A percentile compares a stretch with the other conserved stretches of the same genome.
Evolutionary conservation across 1,140 invertebrate genomes (phyloP).

Genomic region (Meloidogyne exigua): DNA sequence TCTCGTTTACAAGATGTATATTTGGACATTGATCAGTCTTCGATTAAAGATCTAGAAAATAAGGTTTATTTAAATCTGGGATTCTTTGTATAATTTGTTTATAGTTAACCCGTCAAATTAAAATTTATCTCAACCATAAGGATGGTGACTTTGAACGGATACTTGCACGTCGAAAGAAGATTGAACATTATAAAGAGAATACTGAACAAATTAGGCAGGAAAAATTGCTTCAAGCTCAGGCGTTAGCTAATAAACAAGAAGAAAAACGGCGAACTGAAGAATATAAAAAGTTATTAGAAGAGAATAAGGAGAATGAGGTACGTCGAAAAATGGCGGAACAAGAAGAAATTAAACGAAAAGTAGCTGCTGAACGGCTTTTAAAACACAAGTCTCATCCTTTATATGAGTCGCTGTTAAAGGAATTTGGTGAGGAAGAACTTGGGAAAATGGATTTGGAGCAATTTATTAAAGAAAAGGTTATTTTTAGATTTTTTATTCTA

Average conservation of each 20-base stretch:
- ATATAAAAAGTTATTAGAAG: slow-evolving; percentile 54
- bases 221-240: slow-evolving; percentile 47
- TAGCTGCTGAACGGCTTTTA: slow-evolving; percentile 34
- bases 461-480: slow-evolving; percentile 56
- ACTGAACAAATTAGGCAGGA: slow-evolving; percentile 51
- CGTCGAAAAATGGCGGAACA: slow-evolving; percentile 52
- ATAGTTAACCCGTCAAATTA: slow-evolving; percentile 43
- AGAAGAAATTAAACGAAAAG: slow-evolving; percentile 41
- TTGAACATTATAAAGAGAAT: slow-evolving; percentile 60
- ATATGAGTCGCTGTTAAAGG: slow-evolving; percentile 57
- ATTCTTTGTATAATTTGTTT: background rate
- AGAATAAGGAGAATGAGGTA: slow-evolving; percentile 57
- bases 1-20: slow-evolving; percentile 43
- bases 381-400: slow-evolving; percentile 41
- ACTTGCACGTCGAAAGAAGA: slow-evolving; percentile 51
- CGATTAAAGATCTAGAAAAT: slow-evolving; percentile 7
- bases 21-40: slow-evolving; percentile 38
- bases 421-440: slow-evolving; percentile 54
- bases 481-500: slow-evolving; percentile 11
- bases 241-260: slow-evolving; percentile 49
- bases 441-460: slow-evolving; percentile 57
- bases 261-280: slow-evolving; percentile 58
- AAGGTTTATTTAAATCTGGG: slow-evolving; percentile 30
- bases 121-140: slow-evolving; percentile 44
- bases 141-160: slow-evolving; percentile 59